Conservation (phyloP, 2,888 invertebrate genomes). For the Tholera decimalis region DNA sequence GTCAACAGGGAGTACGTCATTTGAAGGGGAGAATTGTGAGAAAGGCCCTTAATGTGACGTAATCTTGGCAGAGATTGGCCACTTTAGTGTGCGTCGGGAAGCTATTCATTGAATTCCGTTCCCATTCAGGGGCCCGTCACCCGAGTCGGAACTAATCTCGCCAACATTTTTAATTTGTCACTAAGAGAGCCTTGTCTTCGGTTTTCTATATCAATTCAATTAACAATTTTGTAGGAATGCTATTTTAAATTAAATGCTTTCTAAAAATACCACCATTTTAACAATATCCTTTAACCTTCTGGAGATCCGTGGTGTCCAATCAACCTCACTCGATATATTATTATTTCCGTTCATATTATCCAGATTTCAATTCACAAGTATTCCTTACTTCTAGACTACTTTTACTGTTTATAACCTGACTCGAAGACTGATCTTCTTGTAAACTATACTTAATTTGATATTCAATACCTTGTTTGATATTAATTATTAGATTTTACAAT, state of each 20-base stretch:
- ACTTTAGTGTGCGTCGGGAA: constrained; percentile 72
- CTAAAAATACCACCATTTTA: neutral
- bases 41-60: constrained; percentile 73
- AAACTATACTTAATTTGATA: too few relatives aligned
- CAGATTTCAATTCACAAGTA: too few relatives aligned
- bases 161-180: constrained; percentile 72
- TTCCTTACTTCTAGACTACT: too few relatives aligned
- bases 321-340: too few relatives aligned
- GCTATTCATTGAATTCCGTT: constrained; percentile 78
- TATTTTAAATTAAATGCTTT: constrained; percentile 24
- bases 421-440: too few relatives aligned
- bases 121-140: constrained; percentile 76
- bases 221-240: constrained; percentile 34
- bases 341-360: too few relatives aligned
- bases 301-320: too few relatives aligned
- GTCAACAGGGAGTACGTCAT: constrained; percentile 63
- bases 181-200: constrained; percentile 57
- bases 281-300: too few relatives aligned
- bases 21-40: constrained; percentile 62
- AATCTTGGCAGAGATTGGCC: constrained; percentile 79
- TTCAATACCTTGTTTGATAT: too few relatives aligned
- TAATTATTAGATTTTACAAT: too few relatives aligned
- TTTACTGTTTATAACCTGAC: too few relatives aligned
- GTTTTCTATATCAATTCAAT: constrained; percentile 42
- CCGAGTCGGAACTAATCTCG: constrained; percentile 74